Percentiles rank a stretch among this genome's conserved stretches.
Evolutionary conservation across 1,140 invertebrate genomes (phyloP).

Genomic region (Orius laevigatus): DNA sequence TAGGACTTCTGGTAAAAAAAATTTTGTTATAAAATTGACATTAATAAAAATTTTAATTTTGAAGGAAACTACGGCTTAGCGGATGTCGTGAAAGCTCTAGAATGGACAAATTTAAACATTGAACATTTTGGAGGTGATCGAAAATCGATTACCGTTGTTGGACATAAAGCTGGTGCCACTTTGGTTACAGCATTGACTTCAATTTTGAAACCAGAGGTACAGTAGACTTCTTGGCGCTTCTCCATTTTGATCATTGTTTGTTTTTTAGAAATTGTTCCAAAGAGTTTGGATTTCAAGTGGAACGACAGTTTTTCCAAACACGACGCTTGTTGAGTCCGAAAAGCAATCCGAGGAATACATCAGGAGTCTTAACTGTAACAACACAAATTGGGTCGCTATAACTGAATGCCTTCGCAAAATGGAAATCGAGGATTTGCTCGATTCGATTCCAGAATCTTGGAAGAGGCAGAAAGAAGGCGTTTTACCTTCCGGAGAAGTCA

Average conservation of each 20-base stretch:
- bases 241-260: slow-evolving; percentile 3
- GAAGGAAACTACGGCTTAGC: slow-evolving; percentile 69
- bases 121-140: slow-evolving; percentile 67
- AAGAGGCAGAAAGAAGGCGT: slow-evolving; percentile 37
- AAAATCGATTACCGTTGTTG: slow-evolving; percentile 56
- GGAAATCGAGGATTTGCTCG: slow-evolving; percentile 43
- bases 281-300: slow-evolving; percentile 57
- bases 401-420: slow-evolving; percentile 41
- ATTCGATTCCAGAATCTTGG: slow-evolving; percentile 52
- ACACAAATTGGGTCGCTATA: slow-evolving; percentile 14
- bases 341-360: slow-evolving; percentile 40
- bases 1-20: slow-evolving; percentile 35
- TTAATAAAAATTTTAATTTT: background rate
- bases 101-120: slow-evolving; percentile 68
- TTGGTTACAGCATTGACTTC: slow-evolving; percentile 50
- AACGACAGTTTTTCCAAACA: slow-evolving; percentile 47
- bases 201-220: slow-evolving; percentile 29
- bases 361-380: slow-evolving; percentile 19
- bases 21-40: background rate
- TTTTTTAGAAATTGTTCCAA: slow-evolving; percentile 38
- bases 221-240: background rate
- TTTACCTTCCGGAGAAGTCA: slow-evolving; percentile 36
- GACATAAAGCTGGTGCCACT: slow-evolving; percentile 61
- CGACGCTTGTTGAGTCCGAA: slow-evolving; percentile 39
- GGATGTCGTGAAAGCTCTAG: slow-evolving; percentile 56